phyloP scores from a whole-genome alignment of 2,113 vertebrate genomes.

The Perognathus longimembris region DNA sequence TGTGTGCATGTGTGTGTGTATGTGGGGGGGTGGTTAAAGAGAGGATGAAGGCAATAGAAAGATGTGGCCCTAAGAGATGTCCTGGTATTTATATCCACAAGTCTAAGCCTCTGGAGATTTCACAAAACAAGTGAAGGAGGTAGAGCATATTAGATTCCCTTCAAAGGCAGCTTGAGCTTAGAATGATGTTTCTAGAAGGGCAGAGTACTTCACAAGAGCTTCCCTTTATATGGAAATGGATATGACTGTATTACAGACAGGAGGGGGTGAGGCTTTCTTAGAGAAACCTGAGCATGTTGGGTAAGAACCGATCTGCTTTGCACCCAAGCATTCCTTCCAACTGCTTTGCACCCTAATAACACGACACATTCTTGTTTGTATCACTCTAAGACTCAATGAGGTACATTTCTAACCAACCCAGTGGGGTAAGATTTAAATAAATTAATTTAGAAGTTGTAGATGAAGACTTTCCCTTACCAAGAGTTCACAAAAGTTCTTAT shows the following conservation, averaged over 20 bases:
- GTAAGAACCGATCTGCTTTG: neutral
- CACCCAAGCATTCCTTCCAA: neutral
- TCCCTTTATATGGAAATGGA: neutral
- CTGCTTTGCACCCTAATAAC: neutral
- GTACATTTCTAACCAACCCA: neutral
- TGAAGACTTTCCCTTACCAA: neutral
- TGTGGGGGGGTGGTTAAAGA: too few species aligned
- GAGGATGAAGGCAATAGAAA: neutral
- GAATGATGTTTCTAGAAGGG: neutral
- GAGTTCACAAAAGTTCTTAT: neutral
- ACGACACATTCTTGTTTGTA: neutral
- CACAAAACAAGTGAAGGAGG: neutral
- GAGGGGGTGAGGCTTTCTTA: too few species aligned
- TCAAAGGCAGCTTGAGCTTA: neutral
- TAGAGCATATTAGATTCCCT: neutral
- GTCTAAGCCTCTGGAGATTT: neutral
- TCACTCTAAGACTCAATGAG: neutral
- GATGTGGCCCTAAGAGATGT: neutral
- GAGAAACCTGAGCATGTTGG: neutral
- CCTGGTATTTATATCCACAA: neutral
- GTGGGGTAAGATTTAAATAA: neutral
- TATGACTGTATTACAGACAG: neutral
- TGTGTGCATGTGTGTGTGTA: too few species aligned
- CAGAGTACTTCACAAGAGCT: neutral
- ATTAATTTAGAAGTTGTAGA: neutral